These are phyloP conservation scores for Luidia sarsii DNA, from an alignment of 53 echinoderm and acorn worm genomes.

Conservation along the genomic window DNA sequence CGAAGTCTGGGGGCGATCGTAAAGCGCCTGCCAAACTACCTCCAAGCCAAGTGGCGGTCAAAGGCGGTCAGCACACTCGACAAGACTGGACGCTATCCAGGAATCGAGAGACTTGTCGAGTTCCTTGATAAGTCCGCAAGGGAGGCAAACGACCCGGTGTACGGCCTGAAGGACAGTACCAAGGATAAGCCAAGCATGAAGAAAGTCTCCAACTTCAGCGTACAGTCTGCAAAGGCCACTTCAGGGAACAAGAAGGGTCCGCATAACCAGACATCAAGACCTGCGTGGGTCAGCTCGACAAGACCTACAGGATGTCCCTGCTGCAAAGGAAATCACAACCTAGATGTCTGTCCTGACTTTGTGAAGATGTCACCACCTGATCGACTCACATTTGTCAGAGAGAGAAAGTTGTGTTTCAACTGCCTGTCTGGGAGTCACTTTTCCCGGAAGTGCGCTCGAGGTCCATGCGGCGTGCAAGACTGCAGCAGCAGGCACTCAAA, in stretches of 20 bases:
- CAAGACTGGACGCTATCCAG: too few species aligned
- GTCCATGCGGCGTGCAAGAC: not conserved
- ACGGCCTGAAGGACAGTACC: too few species aligned
- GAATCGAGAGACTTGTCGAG: too few species aligned
- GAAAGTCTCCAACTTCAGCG: too few species aligned
- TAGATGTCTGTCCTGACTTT: slow-evolving; percentile 8
- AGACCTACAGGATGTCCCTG: not conserved
- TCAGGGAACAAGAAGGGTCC: not conserved
- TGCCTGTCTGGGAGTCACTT: slow-evolving; percentile 1
- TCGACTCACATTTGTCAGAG: slow-evolving; percentile 24
- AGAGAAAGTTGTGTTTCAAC: slow-evolving; percentile 48
- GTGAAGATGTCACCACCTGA: slow-evolving; percentile 40
- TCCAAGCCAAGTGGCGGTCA: too few species aligned
- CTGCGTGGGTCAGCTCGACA: not conserved
- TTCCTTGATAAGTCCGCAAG: too few species aligned
- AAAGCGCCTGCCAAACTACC: too few species aligned
- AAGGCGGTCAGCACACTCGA: too few species aligned
- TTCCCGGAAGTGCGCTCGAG: not conserved
- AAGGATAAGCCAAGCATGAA: too few species aligned
- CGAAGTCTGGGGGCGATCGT: too few species aligned
- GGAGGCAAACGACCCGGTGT: too few species aligned
- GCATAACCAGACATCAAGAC: not conserved
- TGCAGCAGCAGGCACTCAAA: slow-evolving; percentile 3
- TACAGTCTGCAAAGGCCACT: too few species aligned
- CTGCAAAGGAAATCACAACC: not conserved